Percentiles rank a stretch among this genome's conserved stretches.
phyloP scores from a whole-genome alignment of 2,888 invertebrate genomes.

The Limnephilus rhombicus region DNA sequence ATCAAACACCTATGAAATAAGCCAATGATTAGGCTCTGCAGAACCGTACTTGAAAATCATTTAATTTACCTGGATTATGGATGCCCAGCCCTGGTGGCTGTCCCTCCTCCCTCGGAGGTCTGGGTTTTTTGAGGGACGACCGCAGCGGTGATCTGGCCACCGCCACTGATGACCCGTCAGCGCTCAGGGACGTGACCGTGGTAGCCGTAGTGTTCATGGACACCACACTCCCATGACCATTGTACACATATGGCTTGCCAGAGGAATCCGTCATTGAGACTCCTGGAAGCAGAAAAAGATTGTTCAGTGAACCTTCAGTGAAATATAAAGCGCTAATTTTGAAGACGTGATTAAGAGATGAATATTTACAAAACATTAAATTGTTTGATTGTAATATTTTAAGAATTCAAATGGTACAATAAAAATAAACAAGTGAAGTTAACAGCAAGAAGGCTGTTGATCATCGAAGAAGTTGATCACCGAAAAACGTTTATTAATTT shows the following conservation, averaged over 20 bases:
- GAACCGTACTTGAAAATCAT: background rate
- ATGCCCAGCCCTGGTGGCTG: constrained; percentile 85
- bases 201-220: constrained; percentile 87
- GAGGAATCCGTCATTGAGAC: constrained; percentile 93
- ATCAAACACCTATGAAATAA: no score
- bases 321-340: background rate
- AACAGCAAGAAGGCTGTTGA: no score
- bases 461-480: no score
- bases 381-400: background rate
- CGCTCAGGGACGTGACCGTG: constrained; percentile 78
- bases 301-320: background rate
- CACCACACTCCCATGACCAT: constrained; percentile 83
- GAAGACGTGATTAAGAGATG: background rate
- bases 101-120: constrained; percentile 77
- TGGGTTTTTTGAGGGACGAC: constrained; percentile 90
- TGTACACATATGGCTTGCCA: constrained; percentile 87
- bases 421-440: no score
- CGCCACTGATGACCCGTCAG: constrained; percentile 76
- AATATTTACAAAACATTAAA: no score
- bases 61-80: constrained; percentile 85
- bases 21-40: background rate
- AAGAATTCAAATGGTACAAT: background rate
- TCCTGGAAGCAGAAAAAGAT: constrained; percentile 73
- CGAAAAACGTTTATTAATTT: no score
- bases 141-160: constrained; percentile 83